Base-by-base conservation (phyloP, 1,140 invertebrate genomes). In the Idris sp. region DNA sequence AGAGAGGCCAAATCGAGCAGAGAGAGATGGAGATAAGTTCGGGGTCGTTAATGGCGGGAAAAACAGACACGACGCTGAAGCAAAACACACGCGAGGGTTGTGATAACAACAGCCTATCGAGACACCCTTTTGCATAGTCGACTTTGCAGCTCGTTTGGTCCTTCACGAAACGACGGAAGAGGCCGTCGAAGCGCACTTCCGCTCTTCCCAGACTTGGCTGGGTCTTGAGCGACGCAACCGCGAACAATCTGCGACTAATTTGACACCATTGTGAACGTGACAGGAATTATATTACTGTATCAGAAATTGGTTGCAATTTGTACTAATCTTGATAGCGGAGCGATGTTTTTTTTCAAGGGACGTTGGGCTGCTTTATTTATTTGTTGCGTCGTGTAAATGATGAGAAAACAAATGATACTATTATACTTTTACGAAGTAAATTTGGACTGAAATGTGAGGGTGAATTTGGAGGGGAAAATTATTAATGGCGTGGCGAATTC, bases 41-140 rank as follows among this genome's bases (percentile, higher is more conserved):
- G 62, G 62, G 76, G 58, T 78, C 76, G 58, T 79, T 84, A 83
- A 83, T 84, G 81, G 81, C 80, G 61, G 75, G 77, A 82, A 83
- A 84, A 81, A 79, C 80, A 81, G 80, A n/a, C n/a, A 79, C 72
- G 72, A 72, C 76, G 62, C 35, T 43, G 58, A 48, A 71, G 77
- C 74, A 82, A 83, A 84, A 83, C 78, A 83, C 79, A 81, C 79
- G 62, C 51, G 13, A 56, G 46, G 58, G 62, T 68, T 40, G 62
- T 31, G 43, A 65, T 62, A 62, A 79, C 74, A 77, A 77, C 74
- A 75, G 65, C 40, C 71, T 62, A 77, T 75, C 69, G 61, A 71
- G 71, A 67, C 69, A 65, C 65, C 75, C 74, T 61, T 77, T 62
- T 10, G 48, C 54, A 35, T 51, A 36, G 41, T 33, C 49, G 53